Evolutionary conservation across 2,113 vertebrate genomes (phyloP), one percentile per base, ranked within the genome.

Genomic region (Alethe diademata): DNA sequence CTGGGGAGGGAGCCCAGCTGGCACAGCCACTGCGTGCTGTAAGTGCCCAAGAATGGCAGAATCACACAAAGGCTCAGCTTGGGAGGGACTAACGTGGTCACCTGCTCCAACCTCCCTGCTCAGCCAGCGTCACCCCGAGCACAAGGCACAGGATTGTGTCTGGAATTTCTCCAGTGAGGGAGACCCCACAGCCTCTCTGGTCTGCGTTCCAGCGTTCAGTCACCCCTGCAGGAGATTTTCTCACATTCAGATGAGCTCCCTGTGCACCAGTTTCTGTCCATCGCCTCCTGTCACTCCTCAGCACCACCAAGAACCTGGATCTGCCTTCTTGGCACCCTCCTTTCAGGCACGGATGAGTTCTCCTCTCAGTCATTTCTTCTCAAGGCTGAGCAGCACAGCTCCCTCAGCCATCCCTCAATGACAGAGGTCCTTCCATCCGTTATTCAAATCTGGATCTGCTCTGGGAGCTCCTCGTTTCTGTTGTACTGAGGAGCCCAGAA

Each of bases 21-120:
- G 43, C 57, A 5, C 11, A 4, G 57, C 33, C 23, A 5, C 2
- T 2, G 11, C 5, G 31, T 19, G 5, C 26, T 4, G 5, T 0
- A 4, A 2, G 53, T 26, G 86, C 40, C 40, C 29, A 31, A 14
- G 40, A 19, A 29, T 3, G n/a, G 29, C 48, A 61, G 45, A 11
- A 9, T 1, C 60, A 22, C 45, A 47, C n/a, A 12, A 15, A 24
- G 54, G 38, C 5, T 24, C 47, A 19, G 38, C 8, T 0, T 54
- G 78, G 40, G 26, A 42, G n/a, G 61, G 25, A 40, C 40, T 47
- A 26, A n/a, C 3, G 9, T 8, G 36, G 23, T 29, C 43, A 23
- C 5, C 75, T 36, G 36, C 4, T 20, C 33, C 58, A 22, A 2
- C 24, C 45, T 35, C 64, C 48, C 26, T 54, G 40, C 54, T 33